phyloP scores from a whole-genome alignment of 2,797 vertebrate genomes.

The Vultur gryphus region DNA sequence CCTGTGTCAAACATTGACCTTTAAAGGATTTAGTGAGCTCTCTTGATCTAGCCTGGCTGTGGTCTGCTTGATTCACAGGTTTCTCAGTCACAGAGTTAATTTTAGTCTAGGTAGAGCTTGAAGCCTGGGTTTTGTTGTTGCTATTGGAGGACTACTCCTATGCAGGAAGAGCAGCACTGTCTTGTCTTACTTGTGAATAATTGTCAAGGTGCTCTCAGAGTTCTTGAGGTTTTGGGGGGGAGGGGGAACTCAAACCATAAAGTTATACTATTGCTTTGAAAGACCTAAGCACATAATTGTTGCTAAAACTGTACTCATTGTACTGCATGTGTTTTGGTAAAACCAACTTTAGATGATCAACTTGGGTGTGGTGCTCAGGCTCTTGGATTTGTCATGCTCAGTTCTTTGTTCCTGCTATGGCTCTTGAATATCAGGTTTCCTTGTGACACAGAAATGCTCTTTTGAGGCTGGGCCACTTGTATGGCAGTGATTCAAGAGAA shows the following conservation, averaged over 20 bases:
- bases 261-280: background rate
- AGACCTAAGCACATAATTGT: background rate
- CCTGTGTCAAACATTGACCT: background rate
- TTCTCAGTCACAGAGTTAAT: background rate
- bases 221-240: background rate
- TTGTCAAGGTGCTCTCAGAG: background rate
- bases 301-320: background rate
- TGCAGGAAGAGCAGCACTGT: background rate
- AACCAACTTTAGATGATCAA: background rate
- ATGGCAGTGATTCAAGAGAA: background rate
- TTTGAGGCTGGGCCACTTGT: background rate
- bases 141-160: background rate
- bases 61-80: background rate
- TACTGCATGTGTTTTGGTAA: background rate
- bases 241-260: background rate
- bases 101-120: background rate
- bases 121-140: background rate
- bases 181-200: background rate
- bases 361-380: constrained; percentile 3
- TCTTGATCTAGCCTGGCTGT: background rate
- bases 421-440: background rate
- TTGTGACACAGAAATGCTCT: background rate
- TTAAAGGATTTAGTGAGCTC: background rate
- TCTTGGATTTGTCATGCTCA: background rate
- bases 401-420: background rate